A percentile compares a stretch with the other conserved stretches of the same genome.
phyloP scores from a whole-genome alignment of 2,888 invertebrate genomes.

The Leptothorax acervorum region DNA sequence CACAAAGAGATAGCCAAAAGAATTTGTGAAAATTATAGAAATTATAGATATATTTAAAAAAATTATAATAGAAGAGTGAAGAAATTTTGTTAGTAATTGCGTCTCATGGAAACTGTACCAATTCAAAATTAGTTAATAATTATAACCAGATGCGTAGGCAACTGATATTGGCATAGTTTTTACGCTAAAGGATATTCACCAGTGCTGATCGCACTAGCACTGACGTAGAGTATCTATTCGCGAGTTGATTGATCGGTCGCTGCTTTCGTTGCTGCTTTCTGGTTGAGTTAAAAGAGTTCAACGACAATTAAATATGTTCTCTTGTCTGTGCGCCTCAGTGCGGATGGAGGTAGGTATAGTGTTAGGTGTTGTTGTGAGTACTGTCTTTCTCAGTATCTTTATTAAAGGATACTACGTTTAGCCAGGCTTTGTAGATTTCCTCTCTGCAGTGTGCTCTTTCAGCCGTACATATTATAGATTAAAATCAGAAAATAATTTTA shows the following conservation, averaged over 20 bases:
- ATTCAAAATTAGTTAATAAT: conserved; percentile 6
- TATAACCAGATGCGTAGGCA: neutral
- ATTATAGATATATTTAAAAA: neutral
- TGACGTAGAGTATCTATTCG: conserved; percentile 70
- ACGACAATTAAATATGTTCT: conserved; percentile 78
- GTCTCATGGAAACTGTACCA: neutral
- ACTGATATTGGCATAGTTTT: conserved; percentile 21
- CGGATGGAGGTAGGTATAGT: conserved; percentile 83
- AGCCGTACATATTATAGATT: neutral
- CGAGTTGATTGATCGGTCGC: conserved; percentile 5
- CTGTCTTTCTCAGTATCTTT: neutral
- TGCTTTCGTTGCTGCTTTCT: conserved; percentile 19
- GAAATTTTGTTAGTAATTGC: neutral
- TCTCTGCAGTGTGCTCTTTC: neutral
- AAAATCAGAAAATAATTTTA: neutral
- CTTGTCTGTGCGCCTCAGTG: conserved; percentile 83
- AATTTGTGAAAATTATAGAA: conserved; percentile 24
- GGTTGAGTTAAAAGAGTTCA: conserved; percentile 32
- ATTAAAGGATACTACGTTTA: neutral
- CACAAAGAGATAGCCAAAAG: neutral
- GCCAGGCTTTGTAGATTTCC: neutral
- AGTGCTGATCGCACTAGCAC: conserved; percentile 74
- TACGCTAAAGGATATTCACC: conserved; percentile 67
- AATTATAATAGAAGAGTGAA: neutral
- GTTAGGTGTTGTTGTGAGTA: conserved; percentile 17